A percentile compares a stretch with the other conserved stretches of the same genome.
phyloP scores from a whole-genome alignment of 1,140 invertebrate species.

The Wasmannia auropunctata region DNA sequence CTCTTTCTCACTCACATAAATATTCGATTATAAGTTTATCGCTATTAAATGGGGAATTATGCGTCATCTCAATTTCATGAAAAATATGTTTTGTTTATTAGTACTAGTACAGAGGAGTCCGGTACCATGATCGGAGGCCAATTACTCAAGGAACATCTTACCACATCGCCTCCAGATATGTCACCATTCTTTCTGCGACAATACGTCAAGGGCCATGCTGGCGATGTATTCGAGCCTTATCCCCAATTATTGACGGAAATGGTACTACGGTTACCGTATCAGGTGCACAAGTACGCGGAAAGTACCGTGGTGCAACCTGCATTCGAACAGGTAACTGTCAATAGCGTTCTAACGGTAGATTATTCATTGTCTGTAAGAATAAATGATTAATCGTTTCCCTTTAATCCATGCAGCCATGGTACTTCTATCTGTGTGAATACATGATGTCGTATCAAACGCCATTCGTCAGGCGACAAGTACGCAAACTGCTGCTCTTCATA shows the following conservation, averaged over 20 bases:
- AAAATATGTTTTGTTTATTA: constrained; percentile 65
- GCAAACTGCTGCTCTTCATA: constrained; percentile 96
- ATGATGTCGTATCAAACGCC: constrained; percentile 97
- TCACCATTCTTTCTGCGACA: constrained; percentile 97
- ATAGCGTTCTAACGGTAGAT: background rate
- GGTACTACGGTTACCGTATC: constrained; percentile 96
- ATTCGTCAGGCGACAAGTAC: constrained; percentile 91
- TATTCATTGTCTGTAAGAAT: constrained; percentile 15
- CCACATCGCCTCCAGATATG: constrained; percentile 95
- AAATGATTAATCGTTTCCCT: background rate
- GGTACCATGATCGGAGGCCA: constrained; percentile 85
- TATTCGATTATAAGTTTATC: background rate
- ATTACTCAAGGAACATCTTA: constrained; percentile 93
- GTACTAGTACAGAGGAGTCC: constrained; percentile 85
- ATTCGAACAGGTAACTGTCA: constrained; percentile 85
- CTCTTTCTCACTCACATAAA: background rate
- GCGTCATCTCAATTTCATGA: background rate
- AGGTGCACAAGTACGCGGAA: constrained; percentile 93
- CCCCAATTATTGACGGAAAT: constrained; percentile 97
- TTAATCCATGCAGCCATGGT: constrained; percentile 87
- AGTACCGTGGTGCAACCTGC: constrained; percentile 85
- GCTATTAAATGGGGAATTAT: background rate
- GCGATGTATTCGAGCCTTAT: constrained; percentile 97
- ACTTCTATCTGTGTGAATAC: constrained; percentile 95
- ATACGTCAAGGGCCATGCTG: constrained; percentile 95